These are phyloP conservation scores for Plagodis pulveraria DNA, from an alignment of 2,888 invertebrate genomes.

Conservation along the genomic window DNA sequence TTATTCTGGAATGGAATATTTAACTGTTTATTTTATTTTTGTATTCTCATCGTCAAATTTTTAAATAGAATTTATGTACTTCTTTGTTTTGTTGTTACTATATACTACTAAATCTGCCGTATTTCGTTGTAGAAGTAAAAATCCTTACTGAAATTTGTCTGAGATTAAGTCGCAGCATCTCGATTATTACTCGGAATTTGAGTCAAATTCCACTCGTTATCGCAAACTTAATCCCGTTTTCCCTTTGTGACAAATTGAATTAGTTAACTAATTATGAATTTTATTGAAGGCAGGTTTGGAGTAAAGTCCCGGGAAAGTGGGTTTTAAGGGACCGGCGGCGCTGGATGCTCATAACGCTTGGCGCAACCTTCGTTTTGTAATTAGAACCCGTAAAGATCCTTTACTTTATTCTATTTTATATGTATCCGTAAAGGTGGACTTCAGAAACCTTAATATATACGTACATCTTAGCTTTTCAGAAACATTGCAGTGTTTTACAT, in stretches of 20 bases:
- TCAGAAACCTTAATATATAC: too few species aligned
- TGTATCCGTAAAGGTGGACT: too few species aligned
- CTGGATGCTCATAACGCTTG: constrained; percentile 32
- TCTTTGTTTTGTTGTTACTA: too few species aligned
- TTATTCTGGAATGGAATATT: too few species aligned
- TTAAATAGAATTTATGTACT: too few species aligned
- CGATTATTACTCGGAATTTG: constrained; percentile 38
- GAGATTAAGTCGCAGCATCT: constrained; percentile 27
- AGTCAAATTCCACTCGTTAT: constrained; percentile 47
- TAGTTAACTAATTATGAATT: constrained; percentile 53
- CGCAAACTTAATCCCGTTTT: constrained; percentile 51
- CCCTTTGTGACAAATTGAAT: constrained; percentile 57
- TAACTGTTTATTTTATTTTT: too few species aligned
- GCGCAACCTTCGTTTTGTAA: constrained; percentile 30
- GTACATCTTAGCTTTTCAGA: too few species aligned
- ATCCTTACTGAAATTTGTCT: constrained; percentile 9
- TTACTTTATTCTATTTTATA: constrained; percentile 16
- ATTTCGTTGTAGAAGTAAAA: background rate
- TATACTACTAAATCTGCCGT: too few species aligned
- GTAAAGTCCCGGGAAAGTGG: constrained; percentile 29
- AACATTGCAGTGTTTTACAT: too few species aligned
- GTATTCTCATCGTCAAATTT: too few species aligned
- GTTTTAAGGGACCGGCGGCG: constrained; percentile 27
- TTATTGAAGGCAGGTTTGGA: constrained; percentile 47
- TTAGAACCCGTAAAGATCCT: constrained; percentile 21